Base-by-base conservation (phyloP, 2,113 vertebrate species). In the Potamarius usumacintae region DNA sequence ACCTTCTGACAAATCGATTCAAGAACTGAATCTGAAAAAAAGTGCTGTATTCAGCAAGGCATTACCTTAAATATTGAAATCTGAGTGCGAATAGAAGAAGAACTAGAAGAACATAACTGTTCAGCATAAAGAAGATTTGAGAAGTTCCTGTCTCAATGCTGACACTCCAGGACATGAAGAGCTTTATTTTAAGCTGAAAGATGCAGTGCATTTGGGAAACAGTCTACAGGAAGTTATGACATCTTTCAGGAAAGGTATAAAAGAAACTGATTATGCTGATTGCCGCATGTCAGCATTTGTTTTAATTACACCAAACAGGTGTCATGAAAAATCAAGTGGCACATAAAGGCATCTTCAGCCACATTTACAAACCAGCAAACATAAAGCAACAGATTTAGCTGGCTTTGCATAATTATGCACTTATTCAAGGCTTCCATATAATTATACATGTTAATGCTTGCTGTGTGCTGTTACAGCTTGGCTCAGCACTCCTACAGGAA, bases 331-430 rank as follows among this genome's bases (percentile, higher is more conserved):
- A 93, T 90, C 89, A 87, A 76, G 89, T 90, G 91, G 91, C 90
- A 92, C 92, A 95, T 93, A 94, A 94, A 90, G 85, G 89, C 94
- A 92, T 92, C 94, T 92, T 94, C 92, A 95, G 88, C 90, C 53
- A 53, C 92, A 94, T 95, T 94, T 94, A 93, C 94, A 94, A 94
- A 94, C 95, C 94, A 95, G 94, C 94, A 91, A 92, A 91, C 82
- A 92, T 91, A 93, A 94, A 92, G 92, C 90, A 87, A 89, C 91
- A 92, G 90, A 94, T 93, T 94, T 93, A 92, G 91, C 93, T 89
- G 81, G 90, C 93, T 94, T 91, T 92, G 93, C 95, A 95, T 96
- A 95, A 94, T 94, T 94, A 93, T 87, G 90, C 90, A 92, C 88
- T 92, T 63, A 89, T 92, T 94, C 93, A 95, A 95, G 94, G 93